Percentiles rank a stretch among this genome's conserved stretches.
These are phyloP conservation scores for Isurus oxyrinchus DNA, from an alignment of 2,113 vertebrate species.

Conservation along the genomic window DNA sequence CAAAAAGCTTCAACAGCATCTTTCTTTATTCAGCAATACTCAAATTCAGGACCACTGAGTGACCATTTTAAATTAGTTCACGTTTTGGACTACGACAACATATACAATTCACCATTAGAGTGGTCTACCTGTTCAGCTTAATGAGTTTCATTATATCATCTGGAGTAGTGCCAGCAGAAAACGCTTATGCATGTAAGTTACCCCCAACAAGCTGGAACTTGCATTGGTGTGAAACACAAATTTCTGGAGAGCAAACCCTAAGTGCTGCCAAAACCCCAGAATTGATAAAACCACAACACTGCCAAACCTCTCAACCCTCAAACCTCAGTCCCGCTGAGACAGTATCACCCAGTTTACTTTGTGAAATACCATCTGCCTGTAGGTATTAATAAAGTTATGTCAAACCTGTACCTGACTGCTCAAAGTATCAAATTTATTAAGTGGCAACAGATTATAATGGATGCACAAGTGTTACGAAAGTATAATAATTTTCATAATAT, in stretches of 20 bases:
- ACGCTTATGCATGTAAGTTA: background rate
- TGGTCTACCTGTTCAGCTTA: background rate
- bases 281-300: background rate
- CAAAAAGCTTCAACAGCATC: too few relatives aligned
- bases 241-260: background rate
- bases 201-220: background rate
- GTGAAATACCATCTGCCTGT: background rate
- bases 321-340: background rate
- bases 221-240: background rate
- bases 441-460: background rate
- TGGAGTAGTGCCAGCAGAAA: background rate
- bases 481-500: too few relatives aligned
- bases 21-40: too few relatives aligned
- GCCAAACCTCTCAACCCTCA: background rate
- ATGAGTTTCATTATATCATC: background rate
- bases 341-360: background rate
- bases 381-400: background rate
- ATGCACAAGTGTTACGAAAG: background rate
- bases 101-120: background rate
- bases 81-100: background rate
- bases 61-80: background rate
- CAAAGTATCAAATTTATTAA: background rate
- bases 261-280: background rate
- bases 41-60: background rate
- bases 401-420: background rate